phyloP scores from a whole-genome alignment of 2,797 vertebrate species.

The Chaetodon trifasciatus region DNA sequence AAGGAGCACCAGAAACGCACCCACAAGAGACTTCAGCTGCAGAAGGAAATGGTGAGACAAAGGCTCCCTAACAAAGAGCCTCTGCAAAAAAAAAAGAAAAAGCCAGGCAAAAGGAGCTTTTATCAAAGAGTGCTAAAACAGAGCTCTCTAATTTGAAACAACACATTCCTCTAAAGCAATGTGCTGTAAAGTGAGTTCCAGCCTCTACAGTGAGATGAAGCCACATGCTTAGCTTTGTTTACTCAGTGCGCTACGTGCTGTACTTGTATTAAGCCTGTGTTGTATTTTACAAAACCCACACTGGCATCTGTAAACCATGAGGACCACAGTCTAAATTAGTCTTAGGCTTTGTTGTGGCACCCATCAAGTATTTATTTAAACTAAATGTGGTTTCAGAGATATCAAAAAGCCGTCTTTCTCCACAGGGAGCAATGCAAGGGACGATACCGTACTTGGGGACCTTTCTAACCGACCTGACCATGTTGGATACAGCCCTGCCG shows the following conservation, averaged over 20 bases:
- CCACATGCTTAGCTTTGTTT: conserved; percentile 57
- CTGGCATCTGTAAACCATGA: conserved; percentile 32
- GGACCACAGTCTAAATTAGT: conserved; percentile 37
- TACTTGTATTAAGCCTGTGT: conserved; percentile 28
- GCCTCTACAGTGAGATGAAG: conserved; percentile 26
- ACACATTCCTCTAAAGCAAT: conserved; percentile 55
- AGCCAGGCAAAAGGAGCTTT: conserved; percentile 1
- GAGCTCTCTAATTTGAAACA: conserved; percentile 44
- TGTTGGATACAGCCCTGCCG: conserved; percentile 95
- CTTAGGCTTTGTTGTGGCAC: conserved; percentile 21
- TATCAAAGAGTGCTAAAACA: conserved; percentile 36
- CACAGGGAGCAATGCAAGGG: conserved; percentile 95
- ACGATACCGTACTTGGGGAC: conserved; percentile 96
- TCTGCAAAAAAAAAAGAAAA: conserved; percentile 8
- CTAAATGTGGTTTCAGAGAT: not conserved
- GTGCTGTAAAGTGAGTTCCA: conserved; percentile 48
- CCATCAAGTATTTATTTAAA: conserved; percentile 24
- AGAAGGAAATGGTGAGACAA: conserved; percentile 92
- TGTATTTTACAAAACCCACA: conserved; percentile 33
- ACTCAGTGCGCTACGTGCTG: conserved; percentile 38
- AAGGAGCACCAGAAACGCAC: conserved; percentile 97
- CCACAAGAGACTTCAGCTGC: conserved; percentile 92
- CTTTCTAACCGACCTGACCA: conserved; percentile 94
- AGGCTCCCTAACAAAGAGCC: conserved; percentile 3
- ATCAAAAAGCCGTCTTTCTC: conserved; percentile 32